Conservation (phyloP, 2,113 vertebrate species). For the Nannobrachium achirus region DNA sequence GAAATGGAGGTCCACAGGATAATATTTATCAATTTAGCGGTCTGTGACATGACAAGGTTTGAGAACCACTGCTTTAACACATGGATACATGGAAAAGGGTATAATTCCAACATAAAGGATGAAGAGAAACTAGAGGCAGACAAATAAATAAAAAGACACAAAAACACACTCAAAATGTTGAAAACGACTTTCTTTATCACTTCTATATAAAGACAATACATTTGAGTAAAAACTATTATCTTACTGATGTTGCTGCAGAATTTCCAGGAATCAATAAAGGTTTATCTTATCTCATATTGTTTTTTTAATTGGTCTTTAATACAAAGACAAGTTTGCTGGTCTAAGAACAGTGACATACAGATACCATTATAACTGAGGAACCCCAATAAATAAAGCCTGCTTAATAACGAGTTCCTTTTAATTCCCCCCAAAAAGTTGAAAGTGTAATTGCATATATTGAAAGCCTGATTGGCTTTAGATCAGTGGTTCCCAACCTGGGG, state of each 20-base stretch:
- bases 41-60: no score
- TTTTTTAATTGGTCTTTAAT: constrained; percentile 36
- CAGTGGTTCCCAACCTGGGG: no score
- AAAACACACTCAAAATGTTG: background rate
- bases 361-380: constrained; percentile 45
- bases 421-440: constrained; percentile 39
- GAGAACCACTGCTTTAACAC: no score
- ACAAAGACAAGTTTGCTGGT: constrained; percentile 49
- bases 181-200: background rate
- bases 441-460: constrained; percentile 20
- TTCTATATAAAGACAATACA: constrained; percentile 7
- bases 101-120: background rate
- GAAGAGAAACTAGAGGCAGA: background rate
- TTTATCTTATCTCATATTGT: constrained; percentile 22
- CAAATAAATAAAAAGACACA: background rate
- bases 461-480: constrained; percentile 14
- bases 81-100: background rate
- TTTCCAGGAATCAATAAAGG: no score
- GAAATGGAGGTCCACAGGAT: background rate
- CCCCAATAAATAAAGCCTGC: constrained; percentile 68
- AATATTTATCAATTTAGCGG: background rate
- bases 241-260: constrained; percentile 26
- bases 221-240: background rate
- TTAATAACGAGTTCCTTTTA: constrained; percentile 20
- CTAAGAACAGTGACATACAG: constrained; percentile 27